Percentiles rank a stretch among this genome's conserved stretches.
phyloP scores from a whole-genome alignment of 2,797 vertebrate species.

The Danio tinwini region DNA sequence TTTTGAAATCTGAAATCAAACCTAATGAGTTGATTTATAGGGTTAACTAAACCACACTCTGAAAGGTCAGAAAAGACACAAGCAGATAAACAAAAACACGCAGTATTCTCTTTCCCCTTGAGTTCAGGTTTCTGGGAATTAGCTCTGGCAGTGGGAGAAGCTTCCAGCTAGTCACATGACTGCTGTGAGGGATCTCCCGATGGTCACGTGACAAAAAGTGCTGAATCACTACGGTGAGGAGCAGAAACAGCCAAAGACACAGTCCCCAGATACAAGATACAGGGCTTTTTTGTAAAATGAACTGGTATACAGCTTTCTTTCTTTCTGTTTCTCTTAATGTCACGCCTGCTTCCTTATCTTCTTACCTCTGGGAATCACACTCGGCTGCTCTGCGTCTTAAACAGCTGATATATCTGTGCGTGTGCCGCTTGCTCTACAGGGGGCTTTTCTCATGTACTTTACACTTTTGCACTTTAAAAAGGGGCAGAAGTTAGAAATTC shows the following conservation, averaged over 20 bases:
- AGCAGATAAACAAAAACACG: not conserved
- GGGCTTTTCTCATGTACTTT: constrained; percentile 53
- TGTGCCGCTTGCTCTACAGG: constrained; percentile 5
- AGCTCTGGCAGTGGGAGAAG: constrained; percentile 55
- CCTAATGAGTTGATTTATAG: not conserved
- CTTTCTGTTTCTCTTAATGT: constrained; percentile 41
- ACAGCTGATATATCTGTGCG: constrained; percentile 16
- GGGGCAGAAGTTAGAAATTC: constrained; percentile 34
- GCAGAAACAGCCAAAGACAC: not conserved
- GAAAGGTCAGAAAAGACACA: not conserved
- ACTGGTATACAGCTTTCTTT: constrained; percentile 25
- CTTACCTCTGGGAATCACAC: constrained; percentile 1
- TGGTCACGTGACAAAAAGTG: constrained; percentile 58
- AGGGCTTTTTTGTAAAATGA: constrained; percentile 24
- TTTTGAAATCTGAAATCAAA: no score
- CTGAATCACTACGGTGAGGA: constrained; percentile 55
- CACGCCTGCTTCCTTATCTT: not conserved
- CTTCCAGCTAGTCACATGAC: constrained; percentile 65
- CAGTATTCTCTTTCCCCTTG: not conserved
- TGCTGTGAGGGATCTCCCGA: constrained; percentile 61
- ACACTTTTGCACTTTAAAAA: constrained; percentile 8
- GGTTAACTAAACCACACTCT: not conserved
- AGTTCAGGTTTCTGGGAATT: constrained; percentile 64
- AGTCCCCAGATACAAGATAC: not conserved
- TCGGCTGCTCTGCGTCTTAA: constrained; percentile 23